Evolutionary conservation across 2,888 invertebrate genomes (phyloP), one percentile per base, ranked within the genome.

Genomic region (Tipula helvola): DNA sequence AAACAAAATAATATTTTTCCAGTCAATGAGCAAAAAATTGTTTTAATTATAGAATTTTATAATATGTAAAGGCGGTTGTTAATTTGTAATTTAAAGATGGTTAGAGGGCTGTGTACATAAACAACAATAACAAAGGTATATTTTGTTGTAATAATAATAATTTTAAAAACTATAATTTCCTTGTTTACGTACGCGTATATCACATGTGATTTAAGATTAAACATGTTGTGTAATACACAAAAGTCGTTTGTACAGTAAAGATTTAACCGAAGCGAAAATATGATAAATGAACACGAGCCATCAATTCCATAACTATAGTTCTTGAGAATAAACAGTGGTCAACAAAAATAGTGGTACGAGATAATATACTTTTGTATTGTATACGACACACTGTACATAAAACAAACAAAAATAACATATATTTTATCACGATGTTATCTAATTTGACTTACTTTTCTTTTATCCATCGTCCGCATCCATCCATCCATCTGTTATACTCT

Each of bases 11-110:
- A 85, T 4, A 41, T 85, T 85, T 85, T 85, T 85, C 85, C 85
- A 85, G 41, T 85, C 85, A 85, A 85, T 85, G 42, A 85, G 85
- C 85, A 85, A 85, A 85, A 85, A 85, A 85, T 42, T 42, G 85
- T 85, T 85, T 85, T 42, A 41, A 85, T 85, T 85, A 71, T 28
- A 71, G 28, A 71, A 71, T 28, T 18, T 3, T 39, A 39, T 39
- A 39, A 39, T 28, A 71, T 28, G 71, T 28, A 71, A 71, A 71
- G 71, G 10, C 8, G 71, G 71, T 71, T 71, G 18, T 71, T 71
- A 71, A 71, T 71, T 71, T 71, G 28, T 71, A 71, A 10, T 71
- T 71, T 12, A 28, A 71, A 71, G 28, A 28, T 71, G 71, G 71
- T 71, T 57, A 57, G 16, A 57, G 52, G 28, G 71, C 28, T 52